Base-by-base conservation (phyloP, 2,888 invertebrate genomes). In the Entomobrya multifasciata region DNA sequence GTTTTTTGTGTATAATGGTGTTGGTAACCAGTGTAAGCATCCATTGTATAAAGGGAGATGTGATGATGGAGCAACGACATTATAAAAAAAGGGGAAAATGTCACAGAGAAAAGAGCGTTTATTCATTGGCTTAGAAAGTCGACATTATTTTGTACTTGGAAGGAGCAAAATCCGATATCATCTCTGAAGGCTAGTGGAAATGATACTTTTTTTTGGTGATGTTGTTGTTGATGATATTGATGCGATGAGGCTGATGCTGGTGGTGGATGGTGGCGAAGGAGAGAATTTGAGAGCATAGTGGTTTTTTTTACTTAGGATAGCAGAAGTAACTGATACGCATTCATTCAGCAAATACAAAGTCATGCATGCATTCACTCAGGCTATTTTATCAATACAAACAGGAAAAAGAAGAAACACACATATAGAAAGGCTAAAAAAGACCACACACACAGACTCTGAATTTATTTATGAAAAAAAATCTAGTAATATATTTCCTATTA, bases 71-170 rank as follows among this genome's bases (percentile, higher is more conserved):
- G 25, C 10, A 65, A 22, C 8, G 13, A 41, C 41, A 8, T 25
- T 60, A 60, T 62, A 15, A 62, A 15, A 70, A 22, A 22, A 1
- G 22, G 36, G 25, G 49, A 30, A 17, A 65, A 70, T 70, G 67
- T 47, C 44, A 70, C 47, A n/a, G 13, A 57, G 49, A 10, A 65
- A 41, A 49, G 70, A 47, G 27, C 27, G 25, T 49, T 47, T 70
- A 70, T 47, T 70, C 67, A 49, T 47, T 67, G 70, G 70, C 47
- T 70, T 70, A 70, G 70, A 70, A 70, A 49, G 70, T 70, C 47
- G 27, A 70, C 70, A 70, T 49, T 70, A 70, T 47, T 70, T 70
- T 70, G 70, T 70, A 47, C 70, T 70, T 70, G 47, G 47, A 70
- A 70, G 25, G n/a, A 36, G 65, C 27, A 70, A 49, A 70, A 25